These are phyloP conservation scores for Zapornia atra DNA, from an alignment of 2,113 vertebrate genomes.

Conservation along the genomic window DNA sequence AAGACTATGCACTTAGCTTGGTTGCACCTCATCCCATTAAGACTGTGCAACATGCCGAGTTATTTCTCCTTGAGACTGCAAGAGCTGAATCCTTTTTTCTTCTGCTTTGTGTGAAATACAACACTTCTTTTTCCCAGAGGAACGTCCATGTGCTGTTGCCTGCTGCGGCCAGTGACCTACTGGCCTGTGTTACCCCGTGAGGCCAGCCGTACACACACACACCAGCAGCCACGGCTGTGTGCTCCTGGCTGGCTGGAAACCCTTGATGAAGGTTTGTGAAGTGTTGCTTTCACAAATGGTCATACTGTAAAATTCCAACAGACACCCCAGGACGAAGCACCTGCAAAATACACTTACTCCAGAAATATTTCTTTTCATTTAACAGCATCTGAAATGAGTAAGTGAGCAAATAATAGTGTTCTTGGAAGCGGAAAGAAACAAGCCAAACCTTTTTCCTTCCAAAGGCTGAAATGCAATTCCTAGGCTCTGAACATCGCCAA, in stretches of 20 bases:
- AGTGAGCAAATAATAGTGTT: slow-evolving; percentile 35
- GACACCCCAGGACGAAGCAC: slow-evolving; percentile 16
- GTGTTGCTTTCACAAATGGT: neutral
- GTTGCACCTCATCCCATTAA: neutral
- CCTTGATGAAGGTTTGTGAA: neutral
- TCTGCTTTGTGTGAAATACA: neutral
- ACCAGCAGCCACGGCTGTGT: neutral
- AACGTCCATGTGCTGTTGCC: neutral
- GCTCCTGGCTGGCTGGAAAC: neutral
- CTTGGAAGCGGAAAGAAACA: slow-evolving; percentile 44
- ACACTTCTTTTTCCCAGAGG: neutral
- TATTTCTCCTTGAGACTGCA: neutral
- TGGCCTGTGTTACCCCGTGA: neutral
- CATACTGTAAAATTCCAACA: neutral
- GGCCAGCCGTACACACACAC: neutral
- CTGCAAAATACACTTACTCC: slow-evolving; percentile 38
- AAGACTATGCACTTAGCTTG: too few relatives aligned
- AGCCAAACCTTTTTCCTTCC: slow-evolving; percentile 41
- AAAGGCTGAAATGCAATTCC: slow-evolving; percentile 55
- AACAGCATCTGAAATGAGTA: slow-evolving; percentile 33
- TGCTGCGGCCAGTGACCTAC: neutral
- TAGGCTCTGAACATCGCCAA: neutral
- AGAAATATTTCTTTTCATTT: slow-evolving; percentile 23
- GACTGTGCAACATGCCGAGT: fast-evolving
- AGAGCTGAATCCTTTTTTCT: neutral